Conservation (phyloP, 2,888 invertebrate species). For the Campoplex nolae region DNA sequence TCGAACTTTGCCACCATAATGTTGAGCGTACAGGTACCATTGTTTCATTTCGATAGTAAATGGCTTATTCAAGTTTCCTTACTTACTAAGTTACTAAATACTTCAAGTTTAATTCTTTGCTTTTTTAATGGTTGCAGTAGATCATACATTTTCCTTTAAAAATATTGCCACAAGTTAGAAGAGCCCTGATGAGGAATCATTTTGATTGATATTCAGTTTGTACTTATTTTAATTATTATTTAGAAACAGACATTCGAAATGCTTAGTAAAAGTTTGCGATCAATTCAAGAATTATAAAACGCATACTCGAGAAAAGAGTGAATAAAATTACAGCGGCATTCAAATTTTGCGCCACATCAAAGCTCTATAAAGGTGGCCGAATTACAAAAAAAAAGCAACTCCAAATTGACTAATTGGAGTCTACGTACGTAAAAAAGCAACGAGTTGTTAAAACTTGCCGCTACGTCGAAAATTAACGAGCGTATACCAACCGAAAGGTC, state of each 20-base stretch:
- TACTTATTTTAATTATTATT: no score
- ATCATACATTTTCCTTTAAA: neutral
- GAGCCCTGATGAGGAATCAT: no score
- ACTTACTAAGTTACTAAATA: neutral
- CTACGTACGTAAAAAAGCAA: slow-evolving; percentile 37
- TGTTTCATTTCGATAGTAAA: neutral
- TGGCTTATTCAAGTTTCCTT: neutral
- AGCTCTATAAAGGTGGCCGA: neutral
- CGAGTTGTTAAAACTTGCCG: slow-evolving; percentile 51
- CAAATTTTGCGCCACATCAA: neutral
- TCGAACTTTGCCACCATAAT: neutral
- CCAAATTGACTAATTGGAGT: slow-evolving; percentile 48
- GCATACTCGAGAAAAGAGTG: no score
- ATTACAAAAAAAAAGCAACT: slow-evolving; percentile 11
- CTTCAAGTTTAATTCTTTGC: no score
- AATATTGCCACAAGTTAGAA: no score
- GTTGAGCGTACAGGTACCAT: neutral
- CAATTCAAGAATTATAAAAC: no score
- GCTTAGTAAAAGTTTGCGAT: no score
- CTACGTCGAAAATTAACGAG: slow-evolving; percentile 38
- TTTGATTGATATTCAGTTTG: no score
- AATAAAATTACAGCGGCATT: neutral
- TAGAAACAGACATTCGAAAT: no score
- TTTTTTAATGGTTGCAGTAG: neutral
- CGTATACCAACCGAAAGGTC: slow-evolving; percentile 39